Base-by-base conservation (phyloP, 2,888 invertebrate genomes). In the Spilosoma lubricipeda region DNA sequence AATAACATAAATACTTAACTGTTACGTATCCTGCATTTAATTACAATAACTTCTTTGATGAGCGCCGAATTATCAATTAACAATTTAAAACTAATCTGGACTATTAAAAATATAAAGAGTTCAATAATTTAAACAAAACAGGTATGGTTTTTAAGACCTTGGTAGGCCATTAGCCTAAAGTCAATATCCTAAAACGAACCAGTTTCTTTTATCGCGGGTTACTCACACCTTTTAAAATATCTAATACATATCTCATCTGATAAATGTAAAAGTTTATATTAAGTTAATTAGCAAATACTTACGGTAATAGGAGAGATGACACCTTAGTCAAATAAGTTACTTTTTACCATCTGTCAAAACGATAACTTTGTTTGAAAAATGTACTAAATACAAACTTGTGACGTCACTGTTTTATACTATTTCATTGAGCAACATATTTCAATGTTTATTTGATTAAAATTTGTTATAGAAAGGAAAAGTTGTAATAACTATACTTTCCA, bases 141-240 rank as follows among this genome's bases (percentile, higher is more conserved):
- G 45, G 48, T 67, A 45, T 67, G 8, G 18, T 67, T 23, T 30
- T 45, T 20, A 48, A 48, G 11, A 48, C 30, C 48, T 48, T 13
- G 45, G 30, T 67, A 33, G 48, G 33, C 33, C 67, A 67, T 67
- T 67, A 67, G 67, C 48, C 11, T 48, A 48, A 20, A 67, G 48
- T 67, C 67, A 67, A 67, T 33, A 48, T 48, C 33, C 67, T 67
- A 67, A 48, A 48, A 33, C 48, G 67, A 48, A 67, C 67, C 48
- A 48, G 67, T 67, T 67, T 67, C 20, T 5, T 67, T 30, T 30
- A 23, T 67, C 67, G 30, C 63, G 11, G 30, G 63, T 63, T 27
- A 59, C 15, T n/a, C 7, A 18, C 63, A 30, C 30, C 8, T 30
- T 63, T 18, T 2, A 30, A 15, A 63, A 63, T 30, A 63, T 18